phyloP scores from a whole-genome alignment of 2,113 vertebrate genomes.

The Recurvirostra avosetta region DNA sequence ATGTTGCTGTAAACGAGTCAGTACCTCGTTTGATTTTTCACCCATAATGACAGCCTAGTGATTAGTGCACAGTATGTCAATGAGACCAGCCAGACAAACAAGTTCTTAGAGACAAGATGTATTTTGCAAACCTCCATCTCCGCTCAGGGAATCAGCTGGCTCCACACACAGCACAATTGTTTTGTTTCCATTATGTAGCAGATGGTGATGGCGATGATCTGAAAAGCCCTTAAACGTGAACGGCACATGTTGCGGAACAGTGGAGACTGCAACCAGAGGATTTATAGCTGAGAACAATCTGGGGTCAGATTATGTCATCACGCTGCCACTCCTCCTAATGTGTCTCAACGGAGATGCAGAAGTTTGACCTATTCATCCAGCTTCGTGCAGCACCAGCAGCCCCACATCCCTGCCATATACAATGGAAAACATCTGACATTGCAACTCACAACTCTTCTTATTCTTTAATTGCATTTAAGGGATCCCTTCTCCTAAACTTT shows the following conservation, averaged over 20 bases:
- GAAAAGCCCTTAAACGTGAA: constrained; percentile 45
- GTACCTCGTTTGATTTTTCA: neutral
- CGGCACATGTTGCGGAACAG: neutral
- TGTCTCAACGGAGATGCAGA: neutral
- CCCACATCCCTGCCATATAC: neutral
- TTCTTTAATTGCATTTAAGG: neutral
- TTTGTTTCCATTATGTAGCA: constrained; percentile 38
- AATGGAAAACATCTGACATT: neutral
- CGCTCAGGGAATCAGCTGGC: neutral
- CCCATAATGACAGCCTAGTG: neutral
- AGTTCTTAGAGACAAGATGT: neutral
- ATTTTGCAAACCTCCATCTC: neutral
- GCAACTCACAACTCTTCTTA: neutral
- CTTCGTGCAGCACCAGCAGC: neutral
- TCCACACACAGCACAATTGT: neutral
- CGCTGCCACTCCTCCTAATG: neutral
- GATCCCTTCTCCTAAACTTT: neutral
- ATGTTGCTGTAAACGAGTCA: neutral
- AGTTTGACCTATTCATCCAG: neutral
- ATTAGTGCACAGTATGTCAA: neutral
- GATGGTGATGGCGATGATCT: constrained; percentile 44
- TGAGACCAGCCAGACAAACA: neutral
- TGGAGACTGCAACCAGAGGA: neutral
- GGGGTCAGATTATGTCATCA: constrained; percentile 14
- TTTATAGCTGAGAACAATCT: constrained; percentile 26